Base-by-base conservation (phyloP, 2,113 vertebrate genomes). In the Ascaphus truei region DNA sequence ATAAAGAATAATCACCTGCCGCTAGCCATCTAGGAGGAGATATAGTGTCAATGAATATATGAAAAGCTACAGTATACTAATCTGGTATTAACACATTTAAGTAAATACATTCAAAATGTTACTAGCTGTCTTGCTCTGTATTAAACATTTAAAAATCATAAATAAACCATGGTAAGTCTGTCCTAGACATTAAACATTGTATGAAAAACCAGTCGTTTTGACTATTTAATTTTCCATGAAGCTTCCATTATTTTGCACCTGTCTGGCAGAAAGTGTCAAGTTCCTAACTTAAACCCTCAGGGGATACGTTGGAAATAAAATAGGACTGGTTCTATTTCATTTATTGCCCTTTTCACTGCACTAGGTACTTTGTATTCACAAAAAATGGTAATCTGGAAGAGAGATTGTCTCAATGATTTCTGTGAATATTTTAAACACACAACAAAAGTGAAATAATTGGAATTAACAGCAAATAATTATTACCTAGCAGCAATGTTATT, bases 201-300 rank as follows among this genome's bases (percentile, higher is more conserved):
- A 51, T 34, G 48, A 26, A 8, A 3, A 45, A 20, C 43, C 20
- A 22, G 20, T 39, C 4, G 20, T 47, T 47, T 47, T 6, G 43
- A 22, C 43, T 47, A 20, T 47, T 47, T 16, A 47, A 47, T 47
- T 47, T 47, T 47, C 43, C 43, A 61, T 71, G 39, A 51, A 3
- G 34, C 41, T 71, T 69, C 45, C 56, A 39, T n/a, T n/a, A n/a
- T n/a, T n/a, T n/a, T 16, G 57, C 67, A 71, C 67, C 67, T 71
- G 67, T 47, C 45, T 26, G 25, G 25, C 7, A 39, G 56, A 13
- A 25, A 52, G 67, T 71, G 33, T 71, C 67, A 71, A 13, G 67
- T 71, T 71, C 16, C 67, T 30, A 15, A 11, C 55, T 26, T 60
- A 52, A 71, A 52, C 52, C 57, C 45, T 18, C 23, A 13, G 22